Conservation (phyloP, 2,113 vertebrate species). For the human (Homo sapiens) region GRCh38 chr7:9517501-9518000, state of each 20-base stretch:
- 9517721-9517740: neutral
- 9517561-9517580: neutral
- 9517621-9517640: neutral
- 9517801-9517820: neutral
- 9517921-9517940: too few relatives aligned
- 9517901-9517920: neutral
- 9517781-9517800: neutral
- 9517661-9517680: neutral
- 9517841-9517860: neutral
- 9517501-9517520: neutral
- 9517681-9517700: neutral
- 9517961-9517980: too few relatives aligned
- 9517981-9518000: too few relatives aligned
- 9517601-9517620: neutral
- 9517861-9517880: neutral
- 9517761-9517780: neutral
- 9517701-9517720: neutral
- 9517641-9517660: neutral
- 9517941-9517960: too few relatives aligned
- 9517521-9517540: neutral
- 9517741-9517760: neutral
- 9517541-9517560: neutral
- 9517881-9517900: neutral
- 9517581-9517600: neutral
- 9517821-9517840: neutral